Conservation (phyloP, 1,140 invertebrate species). For the Proctacanthus coquilletti region DNA sequence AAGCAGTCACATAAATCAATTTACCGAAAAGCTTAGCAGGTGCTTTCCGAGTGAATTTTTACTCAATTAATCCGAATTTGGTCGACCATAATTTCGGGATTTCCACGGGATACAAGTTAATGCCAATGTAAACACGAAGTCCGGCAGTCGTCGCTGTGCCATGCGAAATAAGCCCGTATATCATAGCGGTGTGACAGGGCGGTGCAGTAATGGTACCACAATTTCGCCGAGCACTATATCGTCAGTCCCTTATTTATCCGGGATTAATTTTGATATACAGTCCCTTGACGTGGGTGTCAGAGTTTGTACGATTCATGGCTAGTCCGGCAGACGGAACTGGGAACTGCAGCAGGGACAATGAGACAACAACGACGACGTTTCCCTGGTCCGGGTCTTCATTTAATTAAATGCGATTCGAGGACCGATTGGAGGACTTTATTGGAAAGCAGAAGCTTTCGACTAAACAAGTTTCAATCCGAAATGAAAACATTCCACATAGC, state of each 20-base stretch:
- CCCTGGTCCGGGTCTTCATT: not conserved
- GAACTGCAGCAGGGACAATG: not conserved
- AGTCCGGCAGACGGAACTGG: not conserved
- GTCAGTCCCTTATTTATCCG: not conserved
- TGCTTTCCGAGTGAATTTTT: slow-evolving; percentile 1
- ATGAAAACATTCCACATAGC: not conserved
- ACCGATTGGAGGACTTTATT: not conserved
- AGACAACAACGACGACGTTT: not conserved
- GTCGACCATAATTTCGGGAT: slow-evolving; percentile 1
- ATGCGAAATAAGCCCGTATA: no score
- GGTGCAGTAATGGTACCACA: not conserved
- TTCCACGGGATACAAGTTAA: not conserved
- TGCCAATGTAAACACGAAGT: no score
- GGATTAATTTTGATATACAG: not conserved
- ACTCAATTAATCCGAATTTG: slow-evolving; percentile 1
- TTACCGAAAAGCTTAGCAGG: slow-evolving; percentile 1
- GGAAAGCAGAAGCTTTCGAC: not conserved
- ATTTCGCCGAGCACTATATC: not conserved
- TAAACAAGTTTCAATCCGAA: not conserved
- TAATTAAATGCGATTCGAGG: not conserved
- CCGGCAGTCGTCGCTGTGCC: no score
- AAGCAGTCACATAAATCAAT: slow-evolving; percentile 1
- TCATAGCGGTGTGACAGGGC: no score
- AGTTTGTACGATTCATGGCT: not conserved
- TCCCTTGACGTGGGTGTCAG: not conserved